Evolutionary conservation across 2,113 vertebrate genomes (phyloP).

Genomic region (Pelvicachromis taeniatus): DNA sequence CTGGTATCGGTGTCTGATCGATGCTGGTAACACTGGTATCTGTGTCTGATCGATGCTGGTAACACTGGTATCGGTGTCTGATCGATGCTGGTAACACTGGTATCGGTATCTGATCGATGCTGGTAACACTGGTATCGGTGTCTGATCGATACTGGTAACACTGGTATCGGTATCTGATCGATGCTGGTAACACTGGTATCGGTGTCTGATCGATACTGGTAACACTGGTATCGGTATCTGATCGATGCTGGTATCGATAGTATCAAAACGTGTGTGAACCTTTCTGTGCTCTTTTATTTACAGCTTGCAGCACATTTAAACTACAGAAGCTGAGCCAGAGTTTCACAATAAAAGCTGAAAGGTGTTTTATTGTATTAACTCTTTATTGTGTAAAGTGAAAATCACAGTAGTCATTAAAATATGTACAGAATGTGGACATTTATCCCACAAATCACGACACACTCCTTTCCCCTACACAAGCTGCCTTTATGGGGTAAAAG

Average conservation of each 20-base stretch:
- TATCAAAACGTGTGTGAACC: accelerated
- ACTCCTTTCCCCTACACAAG: neutral
- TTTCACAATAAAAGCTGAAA: neutral
- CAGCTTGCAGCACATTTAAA: neutral
- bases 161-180: no score
- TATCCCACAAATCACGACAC: neutral
- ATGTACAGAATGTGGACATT: accelerated
- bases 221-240: neutral
- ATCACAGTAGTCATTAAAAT: neutral
- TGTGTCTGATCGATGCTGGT: no score
- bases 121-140: no score
- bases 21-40: no score
- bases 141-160: no score
- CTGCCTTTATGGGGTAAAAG: neutral
- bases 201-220: no score
- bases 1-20: no score
- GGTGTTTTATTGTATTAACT: neutral
- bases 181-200: no score
- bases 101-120: no score
- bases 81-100: no score
- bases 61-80: no score
- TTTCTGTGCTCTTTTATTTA: neutral
- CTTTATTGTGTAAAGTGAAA: neutral
- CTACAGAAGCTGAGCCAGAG: neutral
- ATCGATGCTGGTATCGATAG: neutral